Evolutionary conservation across 2,113 vertebrate genomes (phyloP), one percentile per base, ranked within the genome.

Genomic region (Columbina picui): DNA sequence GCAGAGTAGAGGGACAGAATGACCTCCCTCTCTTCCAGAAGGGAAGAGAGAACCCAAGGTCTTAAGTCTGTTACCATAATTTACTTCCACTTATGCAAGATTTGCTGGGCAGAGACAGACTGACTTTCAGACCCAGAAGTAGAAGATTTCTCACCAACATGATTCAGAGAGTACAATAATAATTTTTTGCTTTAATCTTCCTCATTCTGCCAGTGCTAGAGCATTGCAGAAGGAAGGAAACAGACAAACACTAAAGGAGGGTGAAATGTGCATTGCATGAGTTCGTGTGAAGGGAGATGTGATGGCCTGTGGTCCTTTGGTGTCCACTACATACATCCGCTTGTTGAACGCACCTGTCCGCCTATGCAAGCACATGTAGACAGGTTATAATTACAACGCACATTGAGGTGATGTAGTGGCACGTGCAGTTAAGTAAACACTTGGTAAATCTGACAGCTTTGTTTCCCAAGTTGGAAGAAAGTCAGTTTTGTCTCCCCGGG

Each of bases 261-360:
- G 7, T 63, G 45, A 87, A 73, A 53, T 10, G 12, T 69, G 50
- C 34, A 9, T 34, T 56, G 13, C 25, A 53, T 52, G 39, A 23
- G 19, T 7, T 34, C 4, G 2, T 34, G 50, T 6, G 30, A 67
- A 68, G n/a, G 25, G 34, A 79, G 18, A 61, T 36, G 22, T 4
- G 27, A 14, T 34, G 32, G 13, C 14, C 29, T 64, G 49, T 23
- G 18, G 7, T 56, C 29, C 26, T 87, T 57, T 50, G 25, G 43
- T 79, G 61, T 69, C 34, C 17, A 38, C 12, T 49, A 34, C 16
- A 2, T 3, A 36, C 1, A 1, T 16, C 18, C 23, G 26, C 0
- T 0, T 25, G 26, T 21, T 18, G 80, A 77, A 65, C 39, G 67
- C 25, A 36, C 3, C 43, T 15, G 4, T 34, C 53, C 21, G 3